Evolutionary conservation across 2,888 invertebrate genomes (phyloP).

Genomic region (Thera britannica): DNA sequence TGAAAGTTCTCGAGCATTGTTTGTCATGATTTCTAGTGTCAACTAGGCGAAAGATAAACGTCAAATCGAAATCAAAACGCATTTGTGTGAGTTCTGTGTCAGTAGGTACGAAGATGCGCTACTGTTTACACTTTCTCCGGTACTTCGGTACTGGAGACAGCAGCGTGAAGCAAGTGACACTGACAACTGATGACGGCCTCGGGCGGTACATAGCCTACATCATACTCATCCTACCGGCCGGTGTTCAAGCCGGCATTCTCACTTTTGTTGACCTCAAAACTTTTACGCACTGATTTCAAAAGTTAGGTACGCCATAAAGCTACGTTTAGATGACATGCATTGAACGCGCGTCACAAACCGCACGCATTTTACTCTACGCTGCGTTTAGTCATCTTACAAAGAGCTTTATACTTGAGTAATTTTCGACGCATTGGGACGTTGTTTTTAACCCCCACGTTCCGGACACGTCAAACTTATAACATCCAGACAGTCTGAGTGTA

Average conservation of each 20-base stretch:
- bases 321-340: too few species aligned
- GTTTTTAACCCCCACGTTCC: too few species aligned
- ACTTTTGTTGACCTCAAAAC: constrained; percentile 36
- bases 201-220: constrained; percentile 33
- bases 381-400: too few species aligned
- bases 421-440: too few species aligned
- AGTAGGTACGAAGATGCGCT: constrained; percentile 17
- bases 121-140: constrained; percentile 39
- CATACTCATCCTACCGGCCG: constrained; percentile 2
- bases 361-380: too few species aligned
- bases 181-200: constrained; percentile 25
- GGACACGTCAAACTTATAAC: too few species aligned
- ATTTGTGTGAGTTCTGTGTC: background rate
- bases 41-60: too few species aligned
- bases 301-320: background rate
- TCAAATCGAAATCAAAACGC: background rate
- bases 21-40: too few species aligned
- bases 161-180: constrained; percentile 42
- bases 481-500: too few species aligned
- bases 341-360: too few species aligned
- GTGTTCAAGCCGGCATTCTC: constrained; percentile 20
- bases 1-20: too few species aligned
- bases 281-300: constrained; percentile 9
- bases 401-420: too few species aligned
- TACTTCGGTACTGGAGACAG: constrained; percentile 41